Percentiles rank a stretch among this genome's conserved stretches.
phyloP scores from a whole-genome alignment of 2,797 vertebrate species.

The Lindbergichthys nudifrons region DNA sequence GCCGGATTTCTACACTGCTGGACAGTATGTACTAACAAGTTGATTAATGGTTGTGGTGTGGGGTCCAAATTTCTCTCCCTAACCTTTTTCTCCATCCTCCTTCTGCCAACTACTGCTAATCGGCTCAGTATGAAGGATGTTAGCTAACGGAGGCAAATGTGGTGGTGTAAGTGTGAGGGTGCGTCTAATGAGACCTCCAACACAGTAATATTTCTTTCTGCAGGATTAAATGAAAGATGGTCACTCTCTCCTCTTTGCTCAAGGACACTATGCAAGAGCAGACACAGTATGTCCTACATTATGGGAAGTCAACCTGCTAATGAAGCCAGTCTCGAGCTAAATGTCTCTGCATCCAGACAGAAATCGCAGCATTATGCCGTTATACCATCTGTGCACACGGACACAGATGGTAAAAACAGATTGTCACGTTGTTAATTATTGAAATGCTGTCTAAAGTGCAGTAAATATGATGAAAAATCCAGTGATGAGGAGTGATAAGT shows the following conservation, averaged over 20 bases:
- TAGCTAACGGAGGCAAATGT: neutral
- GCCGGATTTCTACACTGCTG: constrained; percentile 11
- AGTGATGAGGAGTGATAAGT: neutral
- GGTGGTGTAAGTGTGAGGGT: neutral
- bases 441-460: neutral
- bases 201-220: neutral
- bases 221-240: neutral
- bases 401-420: neutral
- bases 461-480: neutral
- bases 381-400: neutral
- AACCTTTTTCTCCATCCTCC: neutral
- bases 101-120: constrained; percentile 5
- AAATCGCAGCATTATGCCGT: neutral
- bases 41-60: constrained; percentile 55
- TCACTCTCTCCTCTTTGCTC: neutral
- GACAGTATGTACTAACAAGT: constrained; percentile 39
- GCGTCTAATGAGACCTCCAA: neutral
- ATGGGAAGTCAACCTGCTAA: neutral
- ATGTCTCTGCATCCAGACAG: neutral
- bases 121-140: neutral
- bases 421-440: neutral
- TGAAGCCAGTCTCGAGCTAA: neutral
- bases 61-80: constrained; percentile 23
- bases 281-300: neutral
- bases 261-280: neutral